phyloP scores from a whole-genome alignment of 2,797 vertebrate species.

The Xiphorhynchus erythropygius region DNA sequence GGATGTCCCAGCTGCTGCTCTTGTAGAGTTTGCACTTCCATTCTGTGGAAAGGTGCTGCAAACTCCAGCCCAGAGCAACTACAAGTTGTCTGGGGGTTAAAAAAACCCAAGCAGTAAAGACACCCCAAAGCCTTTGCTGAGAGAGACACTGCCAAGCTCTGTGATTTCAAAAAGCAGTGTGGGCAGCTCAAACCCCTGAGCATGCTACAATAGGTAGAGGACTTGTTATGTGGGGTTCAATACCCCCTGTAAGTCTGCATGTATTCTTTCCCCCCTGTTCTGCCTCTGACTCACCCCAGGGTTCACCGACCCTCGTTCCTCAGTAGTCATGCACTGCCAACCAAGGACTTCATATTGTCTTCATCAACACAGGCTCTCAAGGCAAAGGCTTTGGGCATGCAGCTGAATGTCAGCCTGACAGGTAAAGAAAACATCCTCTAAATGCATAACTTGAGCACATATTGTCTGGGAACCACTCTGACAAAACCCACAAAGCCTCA shows the following conservation, averaged over 20 bases:
- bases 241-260: neutral
- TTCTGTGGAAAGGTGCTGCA: neutral
- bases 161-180: neutral
- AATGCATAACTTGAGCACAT: neutral
- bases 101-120: neutral
- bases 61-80: neutral
- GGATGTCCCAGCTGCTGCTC: neutral
- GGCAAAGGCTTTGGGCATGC: neutral
- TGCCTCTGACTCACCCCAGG: neutral
- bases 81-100: neutral
- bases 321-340: neutral
- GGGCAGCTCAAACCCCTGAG: neutral
- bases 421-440: neutral
- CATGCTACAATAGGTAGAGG: accelerated
- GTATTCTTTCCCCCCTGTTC: neutral
- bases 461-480: conserved; percentile 3
- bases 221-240: neutral
- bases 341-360: neutral
- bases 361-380: neutral
- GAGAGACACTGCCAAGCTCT: neutral
- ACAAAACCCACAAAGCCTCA: conserved; percentile 8
- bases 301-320: neutral
- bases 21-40: neutral
- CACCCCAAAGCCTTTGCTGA: neutral
- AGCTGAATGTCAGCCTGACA: neutral